phyloP scores from a whole-genome alignment of 30 jellyfish, hydroid and myxozoan genomes.

The Chrysaora quinquecirrha region DNA sequence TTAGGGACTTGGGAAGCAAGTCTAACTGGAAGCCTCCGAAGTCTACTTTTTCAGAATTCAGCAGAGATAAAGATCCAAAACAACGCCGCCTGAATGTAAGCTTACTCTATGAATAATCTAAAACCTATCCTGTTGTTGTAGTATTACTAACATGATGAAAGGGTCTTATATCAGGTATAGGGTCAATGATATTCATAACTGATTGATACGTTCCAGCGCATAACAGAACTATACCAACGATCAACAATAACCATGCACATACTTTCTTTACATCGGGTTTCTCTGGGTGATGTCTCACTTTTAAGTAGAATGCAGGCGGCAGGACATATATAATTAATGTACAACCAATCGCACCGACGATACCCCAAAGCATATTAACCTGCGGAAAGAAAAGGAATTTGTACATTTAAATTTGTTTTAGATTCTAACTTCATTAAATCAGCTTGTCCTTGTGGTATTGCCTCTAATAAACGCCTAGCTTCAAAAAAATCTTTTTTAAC shows the following conservation, averaged over 20 bases:
- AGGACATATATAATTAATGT: conserved; percentile 82
- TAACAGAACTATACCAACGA: conserved; percentile 71
- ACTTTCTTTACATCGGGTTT: conserved; percentile 84
- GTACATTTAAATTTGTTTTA: neutral
- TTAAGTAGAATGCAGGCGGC: conserved; percentile 97
- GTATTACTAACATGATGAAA: conserved; percentile 1
- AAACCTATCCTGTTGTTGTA: neutral
- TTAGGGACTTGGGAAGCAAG: too few relatives aligned
- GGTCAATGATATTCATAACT: conserved; percentile 77
- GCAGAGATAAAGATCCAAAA: too few relatives aligned
- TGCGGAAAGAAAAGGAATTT: conserved; percentile 11
- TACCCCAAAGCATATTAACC: conserved; percentile 98
- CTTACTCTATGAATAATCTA: too few relatives aligned
- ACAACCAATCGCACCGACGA: conserved; percentile 98
- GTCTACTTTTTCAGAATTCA: too few relatives aligned
- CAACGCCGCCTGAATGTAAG: too few relatives aligned
- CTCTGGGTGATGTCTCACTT: conserved; percentile 91
- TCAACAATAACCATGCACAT: conserved; percentile 77
- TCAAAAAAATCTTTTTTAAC: too few relatives aligned
- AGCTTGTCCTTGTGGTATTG: neutral
- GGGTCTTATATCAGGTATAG: conserved; percentile 56
- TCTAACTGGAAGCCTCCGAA: too few relatives aligned
- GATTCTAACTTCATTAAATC: neutral
- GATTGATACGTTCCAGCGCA: conserved; percentile 90
- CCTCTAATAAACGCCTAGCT: too few relatives aligned